phyloP scores from a whole-genome alignment of 2,113 vertebrate genomes.

The Ploceus nigricollis region DNA sequence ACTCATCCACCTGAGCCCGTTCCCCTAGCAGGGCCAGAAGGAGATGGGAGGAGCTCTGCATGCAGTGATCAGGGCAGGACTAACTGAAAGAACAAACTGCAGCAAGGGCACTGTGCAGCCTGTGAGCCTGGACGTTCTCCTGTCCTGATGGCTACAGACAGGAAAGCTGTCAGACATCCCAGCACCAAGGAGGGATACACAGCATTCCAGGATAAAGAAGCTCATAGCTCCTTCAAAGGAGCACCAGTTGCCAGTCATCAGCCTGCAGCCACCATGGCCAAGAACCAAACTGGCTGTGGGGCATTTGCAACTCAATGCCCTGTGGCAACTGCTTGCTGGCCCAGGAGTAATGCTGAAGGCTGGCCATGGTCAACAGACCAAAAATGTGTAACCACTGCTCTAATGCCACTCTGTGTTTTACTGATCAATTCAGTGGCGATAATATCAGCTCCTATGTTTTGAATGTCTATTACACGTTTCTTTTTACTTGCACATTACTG shows the following conservation, averaged over 20 bases:
- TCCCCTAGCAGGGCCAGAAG: neutral
- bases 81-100: neutral
- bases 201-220: neutral
- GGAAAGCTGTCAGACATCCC: neutral
- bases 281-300: neutral
- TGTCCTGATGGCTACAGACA: neutral
- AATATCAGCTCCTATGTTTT: neutral
- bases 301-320: neutral
- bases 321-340: neutral
- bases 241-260: fast-evolving
- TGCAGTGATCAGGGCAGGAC: neutral
- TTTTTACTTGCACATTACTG: neutral
- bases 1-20: fast-evolving
- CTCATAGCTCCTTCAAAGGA: neutral
- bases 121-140: neutral
- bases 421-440: neutral
- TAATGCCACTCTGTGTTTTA: neutral
- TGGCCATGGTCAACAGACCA: neutral
- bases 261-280: fast-evolving
- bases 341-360: neutral
- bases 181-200: neutral
- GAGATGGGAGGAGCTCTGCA: neutral
- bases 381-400: neutral
- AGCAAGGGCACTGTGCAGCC: neutral
- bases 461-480: neutral